Evolutionary conservation across 1,140 invertebrate genomes (phyloP), one percentile per base, ranked within the genome.

Genomic region (Paraescarpia echinospica): DNA sequence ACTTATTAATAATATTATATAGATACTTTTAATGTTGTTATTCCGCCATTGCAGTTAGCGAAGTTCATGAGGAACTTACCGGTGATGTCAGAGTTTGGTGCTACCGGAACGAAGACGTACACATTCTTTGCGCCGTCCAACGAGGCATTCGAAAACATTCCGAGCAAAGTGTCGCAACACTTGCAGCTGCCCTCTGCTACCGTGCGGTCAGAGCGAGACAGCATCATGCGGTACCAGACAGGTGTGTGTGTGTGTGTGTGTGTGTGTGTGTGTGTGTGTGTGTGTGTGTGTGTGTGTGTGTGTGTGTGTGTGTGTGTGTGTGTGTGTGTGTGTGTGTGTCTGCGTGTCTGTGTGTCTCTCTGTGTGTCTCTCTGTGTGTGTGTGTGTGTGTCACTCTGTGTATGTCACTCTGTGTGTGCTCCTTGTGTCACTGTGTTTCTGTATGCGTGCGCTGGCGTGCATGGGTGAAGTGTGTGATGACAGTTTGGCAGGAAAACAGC

Each of bases 81-180:
- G 33, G 51, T 92, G 35, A n/a, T 92, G 92, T 22, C 18, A 18
- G 59, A 92, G 35, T 35, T 92, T 18, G 51, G 92, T 48, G 51
- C 41, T 27, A 6, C 12, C 4, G 92, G 33, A n/a, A 27, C n/a
- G 77, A 91, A 31, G 89, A 92, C 92, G 27, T 89, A 41, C 33
- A 41, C 89, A 22, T 92, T 92, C 89, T 92, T 92, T 91, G 92
- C 92, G 31, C 92, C 92, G n/a, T 90, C 77, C 77, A 90, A 92
- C 35, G 33, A n/a, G 33, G 92, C 92, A 1, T 89, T 92, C 51
- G 35, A 77, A 6, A 92, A 35, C 92, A 31, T 92, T 41, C 89
- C 35, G 33, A 35, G 77, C 41, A 27, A 9, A 31, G 31, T 92
- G 34, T 48, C n/a, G 0, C 77, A 48, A 22, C 33, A 34, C 33